A percentile compares a stretch with the other conserved stretches of the same genome.
These are phyloP conservation scores for Nycticorax nycticorax DNA, from an alignment of 2,113 vertebrate genomes.

Conservation along the genomic window DNA sequence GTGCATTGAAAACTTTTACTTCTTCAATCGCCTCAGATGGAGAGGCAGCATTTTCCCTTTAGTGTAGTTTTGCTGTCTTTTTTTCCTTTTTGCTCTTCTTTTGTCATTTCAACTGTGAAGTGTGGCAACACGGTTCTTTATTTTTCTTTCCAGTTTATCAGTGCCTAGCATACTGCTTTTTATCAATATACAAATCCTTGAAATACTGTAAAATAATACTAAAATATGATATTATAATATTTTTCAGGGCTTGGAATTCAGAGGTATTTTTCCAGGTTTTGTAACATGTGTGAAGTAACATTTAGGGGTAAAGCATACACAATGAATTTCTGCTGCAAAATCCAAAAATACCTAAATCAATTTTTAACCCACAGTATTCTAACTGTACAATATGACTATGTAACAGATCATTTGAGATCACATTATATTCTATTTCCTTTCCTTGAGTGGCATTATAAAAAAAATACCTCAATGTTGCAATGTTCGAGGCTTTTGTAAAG, in stretches of 20 bases:
- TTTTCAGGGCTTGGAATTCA: neutral
- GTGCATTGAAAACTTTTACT: neutral
- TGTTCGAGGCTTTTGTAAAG: constrained; percentile 1
- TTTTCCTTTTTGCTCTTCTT: neutral
- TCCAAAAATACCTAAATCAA: neutral
- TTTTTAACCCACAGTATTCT: neutral
- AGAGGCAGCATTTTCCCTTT: neutral
- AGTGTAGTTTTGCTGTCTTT: neutral
- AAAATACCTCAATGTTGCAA: neutral
- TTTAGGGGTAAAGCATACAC: neutral
- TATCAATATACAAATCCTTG: neutral
- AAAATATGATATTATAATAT: neutral
- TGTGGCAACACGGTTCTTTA: neutral
- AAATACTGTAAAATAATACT: neutral
- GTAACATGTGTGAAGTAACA: neutral
- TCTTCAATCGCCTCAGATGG: neutral
- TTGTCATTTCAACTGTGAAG: neutral
- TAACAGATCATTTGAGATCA: neutral
- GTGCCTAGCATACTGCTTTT: neutral
- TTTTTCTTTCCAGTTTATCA: neutral
- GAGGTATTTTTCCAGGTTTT: neutral
- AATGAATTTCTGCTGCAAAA: neutral
- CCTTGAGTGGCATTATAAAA: neutral
- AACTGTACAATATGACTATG: neutral
- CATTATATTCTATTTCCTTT: neutral